Base-by-base conservation (phyloP, 1,140 invertebrate genomes). In the Diabrotica undecimpunctata region DNA sequence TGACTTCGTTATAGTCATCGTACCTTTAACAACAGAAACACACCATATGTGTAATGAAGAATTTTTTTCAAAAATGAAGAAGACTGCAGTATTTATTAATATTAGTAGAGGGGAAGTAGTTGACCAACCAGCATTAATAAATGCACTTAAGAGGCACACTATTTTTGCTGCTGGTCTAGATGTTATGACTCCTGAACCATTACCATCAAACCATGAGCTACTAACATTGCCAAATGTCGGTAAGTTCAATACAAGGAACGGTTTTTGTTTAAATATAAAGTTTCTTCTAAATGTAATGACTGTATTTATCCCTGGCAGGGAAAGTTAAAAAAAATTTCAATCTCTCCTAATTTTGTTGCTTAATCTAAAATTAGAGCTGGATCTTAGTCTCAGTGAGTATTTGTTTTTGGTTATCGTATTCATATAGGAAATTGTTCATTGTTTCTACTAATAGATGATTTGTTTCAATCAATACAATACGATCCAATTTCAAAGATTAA, bases 151-250 rank as follows among this genome's bases (percentile, higher is more conserved):
- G 72, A 84, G 81, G 54, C 83, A 85, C 7, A 82, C 82, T 57
- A 96, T 98, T 56, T 81, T 84, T 74, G 93, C 88, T 10, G 95
- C 95, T 36, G 96, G 95, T 0, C 80, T 98, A 11, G 96, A 98
- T 83, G 96, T 97, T 0, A 96, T 91, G 69, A 89, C 87, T 36
- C 95, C 95, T 0, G 96, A 98, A 79, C 96, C 95, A 5, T 79
- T 98, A n/a, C 92, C 94, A 8, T 74, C 87, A 0, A 86, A 94
- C 74, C 89, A 88, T 82, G 87, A 89, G 46, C 81, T 98, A 6
- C 82, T 94, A 4, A 85, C 84, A 62, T 77, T 97, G 8, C 80
- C 87, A 54, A 98, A 97, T 80, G 90, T 88, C 77, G 86, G 88
- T 90, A 81, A 77, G 75, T 76, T 36, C 25, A 37, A 38, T 25